Conservation (phyloP, 2,113 vertebrate genomes). For the Furnarius figulus region DNA sequence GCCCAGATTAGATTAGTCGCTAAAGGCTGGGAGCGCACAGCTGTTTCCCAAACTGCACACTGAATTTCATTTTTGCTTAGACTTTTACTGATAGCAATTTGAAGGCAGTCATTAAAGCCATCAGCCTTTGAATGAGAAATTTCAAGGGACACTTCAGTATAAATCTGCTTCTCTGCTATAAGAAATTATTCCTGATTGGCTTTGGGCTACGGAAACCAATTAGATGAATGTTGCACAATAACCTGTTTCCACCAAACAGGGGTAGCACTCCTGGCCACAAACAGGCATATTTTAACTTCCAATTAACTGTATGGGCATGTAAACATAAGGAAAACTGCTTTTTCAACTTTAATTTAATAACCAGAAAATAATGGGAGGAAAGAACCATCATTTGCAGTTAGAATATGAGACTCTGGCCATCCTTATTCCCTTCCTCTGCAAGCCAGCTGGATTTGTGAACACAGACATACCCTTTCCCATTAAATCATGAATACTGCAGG, state of each 20-base stretch:
- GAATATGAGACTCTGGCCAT: background rate
- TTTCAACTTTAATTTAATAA: constrained; percentile 11
- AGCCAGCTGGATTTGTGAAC: background rate
- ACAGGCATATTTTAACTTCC: background rate
- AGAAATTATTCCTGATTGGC: constrained; percentile 47
- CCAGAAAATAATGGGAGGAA: background rate
- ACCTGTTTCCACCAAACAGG: background rate
- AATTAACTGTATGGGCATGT: background rate
- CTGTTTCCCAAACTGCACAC: constrained; percentile 11
- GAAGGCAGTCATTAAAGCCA: constrained; percentile 39
- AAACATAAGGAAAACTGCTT: background rate
- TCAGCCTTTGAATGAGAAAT: constrained; percentile 54
- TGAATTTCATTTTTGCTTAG: constrained; percentile 17
- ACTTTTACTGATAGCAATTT: constrained; percentile 30
- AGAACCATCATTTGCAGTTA: background rate
- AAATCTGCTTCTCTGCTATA: constrained; percentile 13
- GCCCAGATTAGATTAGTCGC: constrained; percentile 17
- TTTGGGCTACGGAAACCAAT: constrained; percentile 36
- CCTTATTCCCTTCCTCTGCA: background rate
- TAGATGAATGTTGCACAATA: constrained; percentile 43
- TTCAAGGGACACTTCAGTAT: constrained; percentile 52
- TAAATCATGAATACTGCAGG: background rate
- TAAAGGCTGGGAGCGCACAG: background rate
- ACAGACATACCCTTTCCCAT: background rate
- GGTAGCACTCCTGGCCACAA: background rate